A percentile compares a stretch with the other conserved stretches of the same genome.
Conservation (phyloP, 2,888 invertebrate genomes). For the Diloba caeruleocephala region DNA sequence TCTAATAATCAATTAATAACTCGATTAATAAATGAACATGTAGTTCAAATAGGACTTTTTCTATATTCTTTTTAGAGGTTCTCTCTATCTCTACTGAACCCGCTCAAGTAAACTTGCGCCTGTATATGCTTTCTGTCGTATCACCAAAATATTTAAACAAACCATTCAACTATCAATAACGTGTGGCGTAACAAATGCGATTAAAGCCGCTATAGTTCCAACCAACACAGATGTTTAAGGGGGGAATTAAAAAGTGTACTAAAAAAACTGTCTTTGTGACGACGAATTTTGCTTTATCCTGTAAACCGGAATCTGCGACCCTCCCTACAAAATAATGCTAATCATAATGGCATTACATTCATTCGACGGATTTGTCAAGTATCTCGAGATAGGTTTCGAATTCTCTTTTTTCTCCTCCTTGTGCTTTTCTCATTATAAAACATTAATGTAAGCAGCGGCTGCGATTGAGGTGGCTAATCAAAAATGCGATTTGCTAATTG, state of each 20-base stretch:
- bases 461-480: slow-evolving; percentile 66
- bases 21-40: not conserved
- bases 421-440: slow-evolving; percentile 77
- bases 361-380: slow-evolving; percentile 85
- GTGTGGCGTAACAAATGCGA: slow-evolving; percentile 85
- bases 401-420: slow-evolving; percentile 75
- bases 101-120: slow-evolving; percentile 6
- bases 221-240: slow-evolving; percentile 79
- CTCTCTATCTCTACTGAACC: slow-evolving; percentile 25
- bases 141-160: slow-evolving; percentile 83
- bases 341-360: slow-evolving; percentile 88
- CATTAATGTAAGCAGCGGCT: slow-evolving; percentile 73
- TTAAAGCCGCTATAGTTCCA: slow-evolving; percentile 77
- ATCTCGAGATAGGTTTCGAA: slow-evolving; percentile 73
- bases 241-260: slow-evolving; percentile 77
- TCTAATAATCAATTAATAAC: no score
- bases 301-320: slow-evolving; percentile 86
- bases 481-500: slow-evolving; percentile 65
- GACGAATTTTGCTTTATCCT: slow-evolving; percentile 83
- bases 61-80: slow-evolving; percentile 6
- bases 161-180: slow-evolving; percentile 84
- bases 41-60: not conserved
- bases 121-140: slow-evolving; percentile 39
- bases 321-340: slow-evolving; percentile 85
- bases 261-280: slow-evolving; percentile 80